Percentiles rank a stretch among this genome's conserved stretches.
These are phyloP conservation scores for Cosmia trapezina DNA, from an alignment of 2,888 invertebrate species.

Conservation along the genomic window DNA sequence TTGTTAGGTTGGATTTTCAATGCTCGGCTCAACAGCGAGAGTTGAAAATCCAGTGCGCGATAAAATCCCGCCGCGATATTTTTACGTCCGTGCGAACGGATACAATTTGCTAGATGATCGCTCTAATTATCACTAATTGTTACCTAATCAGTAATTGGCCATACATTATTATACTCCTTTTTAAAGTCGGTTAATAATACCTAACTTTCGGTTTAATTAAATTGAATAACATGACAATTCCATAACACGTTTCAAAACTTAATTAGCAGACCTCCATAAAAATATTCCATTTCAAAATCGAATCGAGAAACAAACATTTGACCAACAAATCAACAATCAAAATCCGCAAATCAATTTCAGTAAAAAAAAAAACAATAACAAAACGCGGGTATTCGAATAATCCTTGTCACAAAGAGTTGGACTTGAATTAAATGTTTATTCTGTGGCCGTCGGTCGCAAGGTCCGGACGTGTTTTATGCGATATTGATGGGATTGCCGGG, in stretches of 20 bases:
- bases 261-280: background rate
- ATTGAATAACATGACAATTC: background rate
- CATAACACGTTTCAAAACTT: background rate
- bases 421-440: constrained; percentile 58
- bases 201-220: background rate
- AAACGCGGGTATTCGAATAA: constrained; percentile 45
- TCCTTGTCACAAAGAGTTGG: constrained; percentile 46
- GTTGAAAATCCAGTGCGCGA: no score
- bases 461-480: constrained; percentile 49
- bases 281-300: constrained; percentile 38
- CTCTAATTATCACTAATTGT: no score
- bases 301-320: constrained; percentile 37
- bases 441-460: constrained; percentile 13
- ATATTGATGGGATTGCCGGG: constrained; percentile 50
- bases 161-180: no score
- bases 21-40: no score
- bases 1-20: no score
- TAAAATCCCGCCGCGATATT: no score
- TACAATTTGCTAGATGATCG: no score
- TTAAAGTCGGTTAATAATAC: no score
- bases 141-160: no score
- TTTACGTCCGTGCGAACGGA: no score
- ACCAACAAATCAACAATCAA: constrained; percentile 45
- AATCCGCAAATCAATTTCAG: constrained; percentile 41
- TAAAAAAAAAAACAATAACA: constrained; percentile 16